Conservation (phyloP, 1,140 invertebrate genomes). For the Drusus annulatus region DNA sequence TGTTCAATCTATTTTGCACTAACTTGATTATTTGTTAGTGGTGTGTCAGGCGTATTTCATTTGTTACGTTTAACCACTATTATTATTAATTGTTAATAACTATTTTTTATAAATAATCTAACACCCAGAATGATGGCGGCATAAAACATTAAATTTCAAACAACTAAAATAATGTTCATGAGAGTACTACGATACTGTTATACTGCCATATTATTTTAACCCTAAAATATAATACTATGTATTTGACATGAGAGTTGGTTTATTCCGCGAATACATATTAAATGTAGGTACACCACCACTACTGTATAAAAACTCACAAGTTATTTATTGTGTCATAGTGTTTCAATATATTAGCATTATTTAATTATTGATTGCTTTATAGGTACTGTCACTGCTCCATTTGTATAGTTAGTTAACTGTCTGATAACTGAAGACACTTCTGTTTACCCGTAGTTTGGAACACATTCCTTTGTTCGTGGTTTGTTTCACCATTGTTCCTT, state of each 20-base stretch:
- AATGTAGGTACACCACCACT: neutral
- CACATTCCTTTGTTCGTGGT: conserved; percentile 6
- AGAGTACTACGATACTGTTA: neutral
- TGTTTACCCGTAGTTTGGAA: conserved; percentile 40
- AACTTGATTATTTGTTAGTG: neutral
- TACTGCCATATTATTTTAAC: neutral
- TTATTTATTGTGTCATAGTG: conserved; percentile 1
- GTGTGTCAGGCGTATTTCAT: conserved; percentile 7
- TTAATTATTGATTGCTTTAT: conserved; percentile 1
- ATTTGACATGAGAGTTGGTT: conserved; percentile 20
- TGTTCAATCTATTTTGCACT: conserved; percentile 8
- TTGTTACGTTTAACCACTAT: conserved; percentile 16
- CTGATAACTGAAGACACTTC: conserved; percentile 19
- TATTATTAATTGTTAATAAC: conserved; percentile 7
- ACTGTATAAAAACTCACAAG: neutral
- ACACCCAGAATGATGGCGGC: conserved; percentile 33
- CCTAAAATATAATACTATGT: conserved; percentile 29
- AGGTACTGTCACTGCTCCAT: neutral
- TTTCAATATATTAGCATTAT: conserved; percentile 1
- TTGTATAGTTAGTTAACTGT: neutral
- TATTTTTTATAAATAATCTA: conserved; percentile 35
- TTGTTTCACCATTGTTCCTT: neutral
- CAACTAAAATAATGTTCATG: conserved; percentile 17
- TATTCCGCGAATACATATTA: conserved; percentile 2
- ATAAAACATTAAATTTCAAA: conserved; percentile 29